Base-by-base conservation (phyloP, 2,888 invertebrate genomes). In the Acronicta leporina region DNA sequence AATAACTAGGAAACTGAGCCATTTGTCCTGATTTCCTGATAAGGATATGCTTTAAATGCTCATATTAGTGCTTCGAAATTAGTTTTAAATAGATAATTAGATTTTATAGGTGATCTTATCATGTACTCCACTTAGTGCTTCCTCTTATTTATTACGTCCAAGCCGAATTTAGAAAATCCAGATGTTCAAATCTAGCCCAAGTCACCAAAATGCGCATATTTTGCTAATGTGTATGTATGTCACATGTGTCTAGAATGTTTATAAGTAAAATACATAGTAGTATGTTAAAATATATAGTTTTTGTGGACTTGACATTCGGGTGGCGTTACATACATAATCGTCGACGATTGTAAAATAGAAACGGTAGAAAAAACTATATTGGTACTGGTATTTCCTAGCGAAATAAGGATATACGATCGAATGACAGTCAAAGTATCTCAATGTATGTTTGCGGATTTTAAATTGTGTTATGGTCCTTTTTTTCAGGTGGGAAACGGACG, bases 181-280 rank as follows among this genome's bases (percentile, higher is more conserved):
- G 8, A n/a, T 1, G 20, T 47, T 40, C 40, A 47, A 38, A 46
- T 33, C 6, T 14, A 40, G 25, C 7, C 14, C 38, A 11, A 9
- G 25, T 50, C 11, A 14, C 11, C 25, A 42, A 49, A 52, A 55
- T 69, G 27, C 45, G 38, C 25, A 41, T 47, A 20, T 27, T 9
- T 30, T 44, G 50, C 47, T 50, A 20, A 30, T 25, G 13, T 57
- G 42, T 53, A 64, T 57, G 71, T 70, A 41, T 64, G 68, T 44
- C 57, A 33, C 25, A 48, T 58, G 57, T 50, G 65, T 7, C 20
- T 65, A 33, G 71, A 50, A 49, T 64, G 14, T 14, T 15, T 14
- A 64, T 49, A 52, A 43, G 2, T 49, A 49, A 48, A 53, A 47
- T 27, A 53, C 45, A 38, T 49, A 14, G 27, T 16, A 35, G 5